Evolutionary conservation across 2,113 vertebrate species (phyloP).

Genomic region (Semnornis frantzii): DNA sequence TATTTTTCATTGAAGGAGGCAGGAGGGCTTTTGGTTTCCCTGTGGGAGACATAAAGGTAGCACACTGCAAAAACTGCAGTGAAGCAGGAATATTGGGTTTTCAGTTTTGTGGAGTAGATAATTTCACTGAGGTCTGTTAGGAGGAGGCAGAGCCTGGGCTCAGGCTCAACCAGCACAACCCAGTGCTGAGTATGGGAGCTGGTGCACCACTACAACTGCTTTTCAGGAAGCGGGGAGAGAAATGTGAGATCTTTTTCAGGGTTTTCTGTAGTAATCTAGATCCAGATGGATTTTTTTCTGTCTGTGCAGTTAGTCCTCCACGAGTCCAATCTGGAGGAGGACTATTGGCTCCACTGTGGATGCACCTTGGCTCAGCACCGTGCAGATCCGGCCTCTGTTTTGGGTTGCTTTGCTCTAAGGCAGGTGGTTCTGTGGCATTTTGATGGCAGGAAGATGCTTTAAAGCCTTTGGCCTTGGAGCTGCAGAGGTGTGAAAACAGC

Average conservation of each 20-base stretch:
- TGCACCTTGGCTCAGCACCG: background rate
- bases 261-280: background rate
- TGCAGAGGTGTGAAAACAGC: background rate
- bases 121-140: background rate
- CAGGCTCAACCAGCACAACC: background rate
- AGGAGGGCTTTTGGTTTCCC: background rate
- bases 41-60: background rate
- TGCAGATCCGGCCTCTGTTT: background rate
- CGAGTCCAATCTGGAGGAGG: background rate
- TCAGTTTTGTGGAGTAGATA: background rate
- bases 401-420: background rate
- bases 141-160: background rate
- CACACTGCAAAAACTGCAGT: background rate
- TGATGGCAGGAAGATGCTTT: background rate
- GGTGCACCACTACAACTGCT: background rate
- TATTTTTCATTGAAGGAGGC: background rate
- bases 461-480: background rate
- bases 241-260: background rate
- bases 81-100: background rate
- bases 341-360: background rate
- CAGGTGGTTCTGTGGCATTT: conserved; percentile 4
- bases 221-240: background rate
- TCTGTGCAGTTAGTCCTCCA: background rate
- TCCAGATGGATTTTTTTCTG: background rate
- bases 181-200: background rate